Conservation (phyloP, 2,888 invertebrate genomes). For the Minunthozetes semirufus region DNA sequence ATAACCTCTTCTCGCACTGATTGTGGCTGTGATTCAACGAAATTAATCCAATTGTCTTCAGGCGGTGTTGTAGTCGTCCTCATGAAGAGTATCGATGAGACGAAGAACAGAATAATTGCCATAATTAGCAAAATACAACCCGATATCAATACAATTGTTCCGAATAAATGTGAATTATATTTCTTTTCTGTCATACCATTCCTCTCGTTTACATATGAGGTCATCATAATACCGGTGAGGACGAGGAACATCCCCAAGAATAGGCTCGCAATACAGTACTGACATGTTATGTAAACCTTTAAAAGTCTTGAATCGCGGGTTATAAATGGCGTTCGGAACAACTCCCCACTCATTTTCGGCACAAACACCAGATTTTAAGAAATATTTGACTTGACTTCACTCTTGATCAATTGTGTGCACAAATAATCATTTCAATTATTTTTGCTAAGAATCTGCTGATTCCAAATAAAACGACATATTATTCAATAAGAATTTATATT, state of each 20-base stretch:
- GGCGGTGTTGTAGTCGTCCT: not conserved
- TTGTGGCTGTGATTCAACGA: not conserved
- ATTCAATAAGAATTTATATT: too few relatives aligned
- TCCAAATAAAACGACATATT: too few relatives aligned
- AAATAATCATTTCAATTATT: too few relatives aligned
- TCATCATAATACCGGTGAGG: slow-evolving; percentile 30
- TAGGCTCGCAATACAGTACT: slow-evolving; percentile 24
- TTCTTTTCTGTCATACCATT: too few relatives aligned
- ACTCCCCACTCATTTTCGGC: not conserved
- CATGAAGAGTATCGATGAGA: slow-evolving; percentile 25
- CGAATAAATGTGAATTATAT: not conserved
- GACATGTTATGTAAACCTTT: slow-evolving; percentile 3
- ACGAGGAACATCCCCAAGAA: slow-evolving; percentile 32
- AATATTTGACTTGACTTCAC: not conserved
- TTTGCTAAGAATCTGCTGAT: too few relatives aligned
- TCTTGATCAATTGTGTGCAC: too few relatives aligned
- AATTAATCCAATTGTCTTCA: not conserved
- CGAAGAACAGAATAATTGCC: slow-evolving; percentile 13
- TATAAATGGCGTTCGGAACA: slow-evolving; percentile 19
- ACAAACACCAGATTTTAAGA: too few relatives aligned
- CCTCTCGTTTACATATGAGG: not conserved
- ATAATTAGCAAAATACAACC: slow-evolving; percentile 16
- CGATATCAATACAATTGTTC: slow-evolving; percentile 2
- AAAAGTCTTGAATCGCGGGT: slow-evolving; percentile 8
- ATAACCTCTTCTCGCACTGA: not conserved